Percentiles rank a stretch among this genome's conserved stretches.
Evolutionary conservation across 2,888 invertebrate genomes (phyloP).

Genomic region (Metacarcinus magister): DNA sequence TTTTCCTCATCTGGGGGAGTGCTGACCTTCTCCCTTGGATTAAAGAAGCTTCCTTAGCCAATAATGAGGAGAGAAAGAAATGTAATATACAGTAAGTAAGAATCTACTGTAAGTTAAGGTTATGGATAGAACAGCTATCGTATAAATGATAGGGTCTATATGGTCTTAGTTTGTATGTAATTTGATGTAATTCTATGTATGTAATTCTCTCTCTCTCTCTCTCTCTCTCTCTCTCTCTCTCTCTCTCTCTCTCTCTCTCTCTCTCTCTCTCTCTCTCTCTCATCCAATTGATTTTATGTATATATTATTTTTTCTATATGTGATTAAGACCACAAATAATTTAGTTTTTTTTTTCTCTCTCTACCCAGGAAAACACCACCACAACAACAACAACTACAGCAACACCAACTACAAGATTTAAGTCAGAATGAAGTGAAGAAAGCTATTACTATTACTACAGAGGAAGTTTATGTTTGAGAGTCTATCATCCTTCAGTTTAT

Average conservation of each 20-base stretch:
- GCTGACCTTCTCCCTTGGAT: constrained; percentile 85
- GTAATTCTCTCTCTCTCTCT: background rate
- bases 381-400: background rate
- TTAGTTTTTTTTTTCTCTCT: background rate
- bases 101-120: no score
- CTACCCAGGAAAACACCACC: background rate
- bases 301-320: background rate
- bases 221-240: background rate
- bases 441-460: background rate
- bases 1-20: constrained; percentile 85
- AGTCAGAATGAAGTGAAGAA: background rate
- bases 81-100: background rate
- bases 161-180: no score
- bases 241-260: background rate
- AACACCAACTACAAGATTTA: background rate
- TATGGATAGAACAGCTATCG: no score
- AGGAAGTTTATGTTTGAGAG: constrained; percentile 6
- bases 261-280: constrained; percentile 8
- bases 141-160: no score
- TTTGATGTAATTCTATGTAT: background rate
- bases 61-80: background rate
- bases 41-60: background rate
- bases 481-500: background rate
- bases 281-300: background rate
- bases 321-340: background rate